phyloP scores from a whole-genome alignment of 2,113 vertebrate genomes.

The Rhadina sibilatrix region DNA sequence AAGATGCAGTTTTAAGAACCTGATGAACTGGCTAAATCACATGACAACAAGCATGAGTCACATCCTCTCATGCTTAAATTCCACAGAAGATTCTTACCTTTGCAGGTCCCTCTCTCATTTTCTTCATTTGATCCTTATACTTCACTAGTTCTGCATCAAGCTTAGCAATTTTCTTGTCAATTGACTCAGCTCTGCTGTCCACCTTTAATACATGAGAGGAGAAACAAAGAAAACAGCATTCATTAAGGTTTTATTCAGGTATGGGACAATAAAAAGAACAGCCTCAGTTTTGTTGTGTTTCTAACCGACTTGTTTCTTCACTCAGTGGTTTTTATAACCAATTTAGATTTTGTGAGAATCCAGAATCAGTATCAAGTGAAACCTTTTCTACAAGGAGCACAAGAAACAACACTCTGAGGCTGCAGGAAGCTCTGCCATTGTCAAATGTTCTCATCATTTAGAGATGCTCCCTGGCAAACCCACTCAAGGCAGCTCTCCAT shows the following conservation, averaged over 20 bases:
- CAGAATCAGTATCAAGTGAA: not conserved
- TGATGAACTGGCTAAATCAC: not conserved
- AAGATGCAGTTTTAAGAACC: not conserved
- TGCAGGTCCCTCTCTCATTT: conserved; percentile 97
- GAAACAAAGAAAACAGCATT: not conserved
- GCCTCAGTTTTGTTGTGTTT: not conserved
- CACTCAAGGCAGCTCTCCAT: not conserved
- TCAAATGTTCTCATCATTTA: not conserved
- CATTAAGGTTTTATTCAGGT: not conserved
- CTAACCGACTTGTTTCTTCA: not conserved
- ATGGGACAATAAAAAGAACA: not conserved
- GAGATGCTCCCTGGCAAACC: not conserved
- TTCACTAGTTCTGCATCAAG: conserved; percentile 93
- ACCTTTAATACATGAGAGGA: conserved; percentile 74
- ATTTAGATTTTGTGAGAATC: not conserved
- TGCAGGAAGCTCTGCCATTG: not conserved
- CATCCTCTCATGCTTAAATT: not conserved
- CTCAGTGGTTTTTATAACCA: not conserved
- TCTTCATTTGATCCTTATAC: conserved; percentile 99
- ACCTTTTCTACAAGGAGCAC: not conserved
- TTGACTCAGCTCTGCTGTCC: conserved; percentile 89
- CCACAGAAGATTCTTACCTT: conserved; percentile 79
- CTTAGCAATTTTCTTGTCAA: conserved; percentile 94
- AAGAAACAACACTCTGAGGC: not conserved
- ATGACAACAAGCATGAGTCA: not conserved